These are phyloP conservation scores for Tipula lateralis DNA, from an alignment of 2,888 invertebrate genomes.

Conservation along the genomic window DNA sequence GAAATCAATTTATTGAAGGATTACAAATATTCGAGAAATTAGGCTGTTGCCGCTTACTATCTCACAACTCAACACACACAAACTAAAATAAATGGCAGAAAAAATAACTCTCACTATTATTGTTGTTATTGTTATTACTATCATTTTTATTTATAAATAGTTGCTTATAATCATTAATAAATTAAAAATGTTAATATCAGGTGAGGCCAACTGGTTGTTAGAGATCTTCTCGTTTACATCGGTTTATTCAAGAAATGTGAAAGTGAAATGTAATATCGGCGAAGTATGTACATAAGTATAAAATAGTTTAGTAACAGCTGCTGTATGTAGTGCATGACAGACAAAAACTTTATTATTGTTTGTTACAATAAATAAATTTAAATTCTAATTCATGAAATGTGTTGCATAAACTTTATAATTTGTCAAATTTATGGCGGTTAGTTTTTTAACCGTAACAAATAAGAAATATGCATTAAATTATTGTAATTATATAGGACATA, in stretches of 20 bases:
- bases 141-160: neutral
- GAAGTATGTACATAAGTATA: neutral
- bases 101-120: constrained; percentile 13
- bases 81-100: neutral
- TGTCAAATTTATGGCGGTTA: no score
- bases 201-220: neutral
- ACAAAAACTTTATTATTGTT: neutral
- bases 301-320: neutral
- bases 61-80: neutral
- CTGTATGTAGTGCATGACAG: neutral
- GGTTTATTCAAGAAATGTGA: neutral
- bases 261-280: neutral
- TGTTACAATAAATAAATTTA: neutral
- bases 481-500: no score
- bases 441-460: no score
- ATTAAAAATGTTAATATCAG: neutral
- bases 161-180: neutral
- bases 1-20: neutral
- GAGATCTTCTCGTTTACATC: neutral
- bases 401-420: no score
- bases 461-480: no score
- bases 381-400: neutral
- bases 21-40: neutral
- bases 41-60: neutral
- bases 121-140: neutral